Percentiles rank a stretch among this genome's conserved stretches.
These are phyloP conservation scores for Pyrrhia umbra DNA, from an alignment of 2,888 invertebrate species.

Conservation along the genomic window DNA sequence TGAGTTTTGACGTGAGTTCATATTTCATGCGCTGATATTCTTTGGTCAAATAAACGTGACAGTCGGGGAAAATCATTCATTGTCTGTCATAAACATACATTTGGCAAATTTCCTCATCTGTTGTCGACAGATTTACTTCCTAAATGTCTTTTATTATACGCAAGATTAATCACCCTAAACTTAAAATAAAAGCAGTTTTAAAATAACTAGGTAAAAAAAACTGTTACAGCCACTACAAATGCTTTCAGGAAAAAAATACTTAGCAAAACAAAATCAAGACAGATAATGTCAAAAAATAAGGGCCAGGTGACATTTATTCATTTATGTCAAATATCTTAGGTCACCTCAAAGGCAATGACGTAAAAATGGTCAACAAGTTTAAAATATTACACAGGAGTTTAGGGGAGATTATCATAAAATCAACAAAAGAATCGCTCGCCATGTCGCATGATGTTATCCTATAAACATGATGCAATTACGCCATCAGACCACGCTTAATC, in stretches of 20 bases:
- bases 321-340: not conserved
- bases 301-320: not conserved
- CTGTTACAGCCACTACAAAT: not conserved
- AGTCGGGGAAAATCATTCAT: slow-evolving; percentile 25
- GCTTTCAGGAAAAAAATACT: not conserved
- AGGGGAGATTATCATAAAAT: slow-evolving; percentile 39
- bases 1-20: slow-evolving; percentile 30
- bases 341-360: slow-evolving; percentile 11
- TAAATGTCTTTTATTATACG: slow-evolving; percentile 3
- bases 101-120: not conserved
- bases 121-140: not conserved
- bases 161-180: not conserved
- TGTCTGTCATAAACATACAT: not conserved
- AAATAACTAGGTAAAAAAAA: not conserved
- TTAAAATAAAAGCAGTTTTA: not conserved
- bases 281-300: not conserved
- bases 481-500: slow-evolving; percentile 68
- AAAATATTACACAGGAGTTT: slow-evolving; percentile 29
- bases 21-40: slow-evolving; percentile 38
- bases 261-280: not conserved
- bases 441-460: slow-evolving; percentile 54
- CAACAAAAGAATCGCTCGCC: slow-evolving; percentile 39
- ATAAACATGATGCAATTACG: slow-evolving; percentile 69
- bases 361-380: slow-evolving; percentile 30
- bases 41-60: slow-evolving; percentile 9